Conservation (phyloP, 2,113 vertebrate genomes). For the Fulica atra region DNA sequence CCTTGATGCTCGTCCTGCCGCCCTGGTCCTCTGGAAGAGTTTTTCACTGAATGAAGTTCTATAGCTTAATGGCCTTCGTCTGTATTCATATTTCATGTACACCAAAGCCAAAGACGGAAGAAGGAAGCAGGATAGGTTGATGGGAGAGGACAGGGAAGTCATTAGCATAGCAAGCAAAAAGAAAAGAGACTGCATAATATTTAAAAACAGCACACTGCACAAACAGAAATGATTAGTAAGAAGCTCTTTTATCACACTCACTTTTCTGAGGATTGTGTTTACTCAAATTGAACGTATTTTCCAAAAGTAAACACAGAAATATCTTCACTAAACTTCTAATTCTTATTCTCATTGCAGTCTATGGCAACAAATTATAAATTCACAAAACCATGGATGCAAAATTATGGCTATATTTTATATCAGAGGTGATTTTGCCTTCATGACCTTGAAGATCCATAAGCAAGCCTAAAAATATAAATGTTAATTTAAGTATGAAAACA, state of each 20-base stretch:
- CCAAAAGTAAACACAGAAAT: neutral
- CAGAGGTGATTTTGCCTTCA: neutral
- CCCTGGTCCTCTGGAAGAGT: conserved; percentile 91
- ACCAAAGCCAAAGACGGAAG: conserved; percentile 72
- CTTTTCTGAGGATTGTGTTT: neutral
- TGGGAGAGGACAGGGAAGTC: conserved; percentile 72
- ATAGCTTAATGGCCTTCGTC: conserved; percentile 91
- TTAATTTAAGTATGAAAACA: neutral
- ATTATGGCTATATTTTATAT: neutral
- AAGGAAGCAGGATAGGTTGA: conserved; percentile 56
- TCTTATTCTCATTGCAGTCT: neutral
- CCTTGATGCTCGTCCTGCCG: conserved; percentile 89
- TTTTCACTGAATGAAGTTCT: conserved; percentile 89
- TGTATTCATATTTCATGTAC: conserved; percentile 74
- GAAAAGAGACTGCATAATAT: conserved; percentile 61
- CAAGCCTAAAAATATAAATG: neutral
- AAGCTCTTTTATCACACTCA: neutral
- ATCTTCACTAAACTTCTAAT: neutral
- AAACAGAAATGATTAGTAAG: conserved; percentile 10
- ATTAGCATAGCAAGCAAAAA: conserved; percentile 76
- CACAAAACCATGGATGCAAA: neutral
- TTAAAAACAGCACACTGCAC: conserved; percentile 32
- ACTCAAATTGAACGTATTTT: neutral
- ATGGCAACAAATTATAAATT: neutral
- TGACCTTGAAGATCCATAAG: neutral